phyloP scores from a whole-genome alignment of 2,797 vertebrate species.

The Coilia nasus region DNA sequence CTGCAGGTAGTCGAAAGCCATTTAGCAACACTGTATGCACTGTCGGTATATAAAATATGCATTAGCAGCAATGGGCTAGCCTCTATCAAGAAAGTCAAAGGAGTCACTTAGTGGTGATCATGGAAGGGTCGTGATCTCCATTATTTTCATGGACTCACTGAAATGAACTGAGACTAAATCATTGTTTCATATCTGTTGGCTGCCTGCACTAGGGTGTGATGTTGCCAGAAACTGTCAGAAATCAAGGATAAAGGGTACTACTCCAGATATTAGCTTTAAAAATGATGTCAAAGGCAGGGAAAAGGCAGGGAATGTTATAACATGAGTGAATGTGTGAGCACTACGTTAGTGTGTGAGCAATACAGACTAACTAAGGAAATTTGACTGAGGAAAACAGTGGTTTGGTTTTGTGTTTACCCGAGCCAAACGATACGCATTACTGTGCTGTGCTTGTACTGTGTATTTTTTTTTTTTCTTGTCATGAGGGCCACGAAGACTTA shows the following conservation, averaged over 20 bases:
- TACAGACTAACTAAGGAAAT: no score
- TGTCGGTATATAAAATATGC: slow-evolving; percentile 18
- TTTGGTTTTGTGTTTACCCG: not conserved
- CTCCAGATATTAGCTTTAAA: not conserved
- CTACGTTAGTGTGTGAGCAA: no score
- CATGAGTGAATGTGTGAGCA: no score
- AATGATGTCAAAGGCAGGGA: not conserved
- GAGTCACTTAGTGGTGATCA: slow-evolving; percentile 24
- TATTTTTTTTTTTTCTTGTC: not conserved
- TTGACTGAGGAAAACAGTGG: no score
- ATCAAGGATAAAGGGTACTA: slow-evolving; percentile 13
- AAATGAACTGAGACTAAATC: slow-evolving; percentile 23
- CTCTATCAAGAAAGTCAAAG: slow-evolving; percentile 21
- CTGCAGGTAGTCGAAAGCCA: not conserved
- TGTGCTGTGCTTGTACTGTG: not conserved
- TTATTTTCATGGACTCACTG: slow-evolving; percentile 26
- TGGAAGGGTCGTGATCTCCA: not conserved
- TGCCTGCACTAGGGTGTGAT: not conserved
- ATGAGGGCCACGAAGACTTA: not conserved
- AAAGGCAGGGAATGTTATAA: no score
- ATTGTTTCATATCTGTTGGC: slow-evolving; percentile 26
- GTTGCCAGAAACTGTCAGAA: not conserved
- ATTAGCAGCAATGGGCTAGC: not conserved
- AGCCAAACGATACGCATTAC: not conserved
- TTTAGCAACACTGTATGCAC: slow-evolving; percentile 4